Percentiles rank a stretch among this genome's conserved stretches.
These are phyloP conservation scores for Chrysomallon squamiferum DNA, from an alignment of 1,140 invertebrate species.

Conservation along the genomic window DNA sequence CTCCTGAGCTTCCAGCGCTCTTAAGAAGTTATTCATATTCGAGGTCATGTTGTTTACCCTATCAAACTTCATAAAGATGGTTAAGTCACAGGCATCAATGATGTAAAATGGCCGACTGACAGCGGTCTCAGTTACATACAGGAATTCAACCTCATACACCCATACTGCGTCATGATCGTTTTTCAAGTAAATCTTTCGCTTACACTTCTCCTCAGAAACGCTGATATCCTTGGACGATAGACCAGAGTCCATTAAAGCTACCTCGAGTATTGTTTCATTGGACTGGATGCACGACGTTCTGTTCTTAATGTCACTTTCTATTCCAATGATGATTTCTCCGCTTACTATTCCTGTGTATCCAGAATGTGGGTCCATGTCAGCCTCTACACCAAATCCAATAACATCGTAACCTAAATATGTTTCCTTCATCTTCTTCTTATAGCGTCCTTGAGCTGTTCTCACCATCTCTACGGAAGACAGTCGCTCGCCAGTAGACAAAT, in stretches of 20 bases:
- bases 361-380: not conserved
- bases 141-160: slow-evolving; percentile 8
- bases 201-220: not conserved
- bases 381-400: slow-evolving; percentile 3
- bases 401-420: slow-evolving; percentile 4
- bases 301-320: slow-evolving; percentile 3
- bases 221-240: not conserved
- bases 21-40: not conserved
- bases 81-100: slow-evolving; percentile 6
- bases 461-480: too few species aligned
- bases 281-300: not conserved
- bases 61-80: slow-evolving; percentile 1
- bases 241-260: not conserved
- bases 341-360: not conserved
- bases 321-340: not conserved
- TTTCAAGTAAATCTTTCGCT: slow-evolving; percentile 1
- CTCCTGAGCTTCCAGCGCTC: not conserved
- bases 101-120: slow-evolving; percentile 6
- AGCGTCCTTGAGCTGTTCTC: slow-evolving; percentile 6
- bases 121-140: not conserved
- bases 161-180: not conserved
- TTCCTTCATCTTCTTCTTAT: not conserved
- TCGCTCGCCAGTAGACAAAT: too few species aligned
- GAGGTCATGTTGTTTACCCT: not conserved
- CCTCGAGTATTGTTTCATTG: not conserved